Conservation (phyloP, 2,888 invertebrate genomes). For the Phyto melanocephala region DNA sequence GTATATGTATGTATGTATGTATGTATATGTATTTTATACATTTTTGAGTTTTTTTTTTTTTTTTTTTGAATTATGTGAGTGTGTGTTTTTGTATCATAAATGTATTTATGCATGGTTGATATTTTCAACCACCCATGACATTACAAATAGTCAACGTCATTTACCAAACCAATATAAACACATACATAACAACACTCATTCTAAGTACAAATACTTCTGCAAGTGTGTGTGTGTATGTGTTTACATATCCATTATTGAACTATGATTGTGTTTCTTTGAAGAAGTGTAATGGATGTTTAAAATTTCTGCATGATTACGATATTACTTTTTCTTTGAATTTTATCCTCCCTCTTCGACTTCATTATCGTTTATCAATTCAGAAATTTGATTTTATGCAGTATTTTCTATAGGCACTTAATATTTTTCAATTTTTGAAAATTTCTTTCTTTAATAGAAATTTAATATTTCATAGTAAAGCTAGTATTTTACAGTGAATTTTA, state of each 20-base stretch:
- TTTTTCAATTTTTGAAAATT: neutral
- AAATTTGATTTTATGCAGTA: constrained; percentile 8
- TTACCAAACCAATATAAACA: constrained; percentile 24
- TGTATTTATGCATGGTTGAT: constrained; percentile 58
- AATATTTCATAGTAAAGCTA: constrained; percentile 8
- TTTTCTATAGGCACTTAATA: neutral
- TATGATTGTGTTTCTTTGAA: constrained; percentile 20
- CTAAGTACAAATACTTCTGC: no score
- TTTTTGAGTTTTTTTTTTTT: neutral
- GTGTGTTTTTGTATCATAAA: constrained; percentile 40
- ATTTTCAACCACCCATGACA: constrained; percentile 61
- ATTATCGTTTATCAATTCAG: constrained; percentile 5
- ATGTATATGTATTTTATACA: neutral
- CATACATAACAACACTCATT: neutral
- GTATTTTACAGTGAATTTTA: constrained; percentile 9
- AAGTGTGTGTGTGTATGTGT: neutral
- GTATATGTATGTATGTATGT: neutral
- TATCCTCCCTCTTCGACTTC: neutral
- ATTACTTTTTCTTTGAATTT: constrained; percentile 12
- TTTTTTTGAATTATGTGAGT: neutral
- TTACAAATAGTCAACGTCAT: constrained; percentile 55
- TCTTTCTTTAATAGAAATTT: constrained; percentile 15
- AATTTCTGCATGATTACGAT: constrained; percentile 34
- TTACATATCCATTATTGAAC: neutral
- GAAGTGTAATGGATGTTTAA: constrained; percentile 20